Evolutionary conservation across 2,113 vertebrate genomes (phyloP).

Genomic region (Sisor rabdophorus): DNA sequence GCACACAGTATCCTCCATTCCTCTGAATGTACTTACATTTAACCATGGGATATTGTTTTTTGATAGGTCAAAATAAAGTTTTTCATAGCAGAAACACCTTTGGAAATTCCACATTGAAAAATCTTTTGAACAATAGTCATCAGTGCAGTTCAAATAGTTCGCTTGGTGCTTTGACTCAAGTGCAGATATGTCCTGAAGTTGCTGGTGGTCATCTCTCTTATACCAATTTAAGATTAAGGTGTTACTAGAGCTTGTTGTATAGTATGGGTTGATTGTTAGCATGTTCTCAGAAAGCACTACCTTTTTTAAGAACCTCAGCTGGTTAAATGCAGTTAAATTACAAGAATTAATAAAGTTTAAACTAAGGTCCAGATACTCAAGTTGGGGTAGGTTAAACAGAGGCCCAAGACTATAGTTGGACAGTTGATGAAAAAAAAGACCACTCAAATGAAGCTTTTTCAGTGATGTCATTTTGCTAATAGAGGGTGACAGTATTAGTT

Average conservation of each 20-base stretch:
- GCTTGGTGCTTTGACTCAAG: neutral
- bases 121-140: slow-evolving; percentile 6
- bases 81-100: slow-evolving; percentile 43
- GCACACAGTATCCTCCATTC: slow-evolving; percentile 70
- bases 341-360: slow-evolving; percentile 70
- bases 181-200: neutral
- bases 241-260: slow-evolving; percentile 7
- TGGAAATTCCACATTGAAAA: slow-evolving; percentile 51
- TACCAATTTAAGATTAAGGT: neutral
- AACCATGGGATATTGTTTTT: slow-evolving; percentile 71
- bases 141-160: slow-evolving; percentile 1
- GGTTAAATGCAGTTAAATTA: slow-evolving; percentile 55
- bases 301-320: slow-evolving; percentile 51
- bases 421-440: slow-evolving; percentile 68
- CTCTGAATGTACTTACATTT: slow-evolving; percentile 56
- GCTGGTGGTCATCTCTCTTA: neutral
- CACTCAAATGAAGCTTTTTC: slow-evolving; percentile 62
- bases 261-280: slow-evolving; percentile 59
- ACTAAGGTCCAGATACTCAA: slow-evolving; percentile 62
- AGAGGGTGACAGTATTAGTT: slow-evolving; percentile 62
- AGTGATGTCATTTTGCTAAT: slow-evolving; percentile 60
- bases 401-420: slow-evolving; percentile 53
- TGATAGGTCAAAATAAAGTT: slow-evolving; percentile 67
- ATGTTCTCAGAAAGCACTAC: slow-evolving; percentile 72
- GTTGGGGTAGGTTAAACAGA: slow-evolving; percentile 59